Evolutionary conservation across 2,797 vertebrate genomes (phyloP).

Genomic region (Aldrovandia affinis): DNA sequence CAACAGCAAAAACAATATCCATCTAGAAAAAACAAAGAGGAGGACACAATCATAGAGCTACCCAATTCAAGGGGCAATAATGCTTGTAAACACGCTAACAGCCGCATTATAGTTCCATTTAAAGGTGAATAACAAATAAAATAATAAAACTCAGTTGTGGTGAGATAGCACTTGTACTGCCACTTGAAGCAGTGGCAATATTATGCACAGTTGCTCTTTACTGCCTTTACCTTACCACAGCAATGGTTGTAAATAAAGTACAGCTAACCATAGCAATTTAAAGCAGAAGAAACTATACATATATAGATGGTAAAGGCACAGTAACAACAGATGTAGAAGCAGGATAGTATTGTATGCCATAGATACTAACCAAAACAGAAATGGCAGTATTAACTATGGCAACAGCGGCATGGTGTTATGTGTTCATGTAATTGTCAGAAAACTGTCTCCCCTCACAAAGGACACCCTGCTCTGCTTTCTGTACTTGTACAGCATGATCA

Average conservation of each 20-base stretch:
- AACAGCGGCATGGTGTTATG: neutral
- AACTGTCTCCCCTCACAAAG: neutral
- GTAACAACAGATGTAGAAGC: neutral
- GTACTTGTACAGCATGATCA: neutral
- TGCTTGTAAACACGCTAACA: neutral
- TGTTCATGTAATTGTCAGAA: neutral
- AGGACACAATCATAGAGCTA: neutral
- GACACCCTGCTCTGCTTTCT: neutral
- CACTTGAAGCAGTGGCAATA: too few relatives aligned
- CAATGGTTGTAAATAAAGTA: too few relatives aligned
- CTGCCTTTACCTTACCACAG: too few relatives aligned
- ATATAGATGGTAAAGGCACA: neutral
- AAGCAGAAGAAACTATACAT: neutral
- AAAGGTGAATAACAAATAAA: neutral
- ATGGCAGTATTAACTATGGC: neutral
- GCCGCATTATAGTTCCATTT: neutral
- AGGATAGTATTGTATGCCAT: neutral
- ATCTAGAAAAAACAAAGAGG: too few relatives aligned
- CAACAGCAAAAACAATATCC: neutral
- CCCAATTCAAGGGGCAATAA: neutral
- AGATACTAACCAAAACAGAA: neutral
- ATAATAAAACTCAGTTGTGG: neutral
- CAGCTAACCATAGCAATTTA: too few relatives aligned
- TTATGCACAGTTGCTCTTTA: too few relatives aligned
- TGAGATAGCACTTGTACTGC: too few relatives aligned